Base-by-base conservation (phyloP, 64 coral and sea anemone genomes). In the Actinia equina region DNA sequence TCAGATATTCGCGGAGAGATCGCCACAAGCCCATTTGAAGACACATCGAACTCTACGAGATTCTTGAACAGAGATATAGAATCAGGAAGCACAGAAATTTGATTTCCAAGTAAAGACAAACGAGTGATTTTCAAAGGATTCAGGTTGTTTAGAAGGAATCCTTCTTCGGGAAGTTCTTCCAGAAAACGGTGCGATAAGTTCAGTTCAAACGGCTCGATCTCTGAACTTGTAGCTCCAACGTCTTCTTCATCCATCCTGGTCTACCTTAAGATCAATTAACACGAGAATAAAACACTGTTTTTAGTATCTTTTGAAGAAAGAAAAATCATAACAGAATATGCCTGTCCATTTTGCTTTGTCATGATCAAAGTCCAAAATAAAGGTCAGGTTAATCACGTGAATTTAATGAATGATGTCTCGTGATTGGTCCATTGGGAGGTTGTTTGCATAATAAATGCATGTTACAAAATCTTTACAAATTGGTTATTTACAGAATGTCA, bases 31-130 rank as follows among this genome's bases (percentile, higher is more conserved):
- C 88, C 93, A 82, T 98, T 98, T 49, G 77, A 88, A 8, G 96
- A 98, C 60, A 98, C 77, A 85, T 98, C 96, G 54, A 98, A 54
- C 77, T 89, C 88, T 60, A 87, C 86, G 42, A 98, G 90, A 76
- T 98, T 98, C 14, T 84, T 57, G 86, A 98, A 98, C 17, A 82
- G 63, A 5, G 77, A 19, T 87, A 98, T 88, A 15, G 93, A 86
- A 61, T 98, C 93, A 44, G 93, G 93, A 65, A 94, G 83, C n/a
- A 98, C 90, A 71, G 93, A 84, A 44, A 98, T 87, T 18, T 81
- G 81, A 71, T 98, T 98, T 77, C 96, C 96, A 23, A 84, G 78
- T 25, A 98, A 64, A 80, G 88, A 93, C 9, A 96, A 83, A 13
- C 86, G 71, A 43, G 86, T 96, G 27, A 96, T 74, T 49, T 90